A percentile compares a stretch with the other conserved stretches of the same genome.
These are phyloP conservation scores for Scomberomorus guttatus DNA, from an alignment of 2,797 vertebrate species.

Conservation along the genomic window DNA sequence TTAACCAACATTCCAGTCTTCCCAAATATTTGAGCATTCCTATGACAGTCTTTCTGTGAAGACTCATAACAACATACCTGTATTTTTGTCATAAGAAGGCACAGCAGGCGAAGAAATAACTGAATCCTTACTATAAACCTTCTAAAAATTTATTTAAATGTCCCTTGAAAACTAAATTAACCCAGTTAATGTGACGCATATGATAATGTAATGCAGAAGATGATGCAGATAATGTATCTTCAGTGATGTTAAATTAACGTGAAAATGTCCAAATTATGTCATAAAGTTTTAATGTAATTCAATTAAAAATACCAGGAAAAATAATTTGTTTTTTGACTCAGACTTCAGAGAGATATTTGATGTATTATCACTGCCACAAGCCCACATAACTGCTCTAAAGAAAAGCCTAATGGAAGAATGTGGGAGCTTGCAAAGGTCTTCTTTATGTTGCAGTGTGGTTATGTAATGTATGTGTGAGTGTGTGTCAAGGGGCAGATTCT, in stretches of 20 bases:
- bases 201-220: neutral
- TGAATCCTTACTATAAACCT: neutral
- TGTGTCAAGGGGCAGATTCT: constrained; percentile 35
- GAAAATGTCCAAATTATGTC: neutral
- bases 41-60: too few species aligned
- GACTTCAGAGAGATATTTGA: neutral
- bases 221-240: neutral
- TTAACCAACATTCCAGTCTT: too few species aligned
- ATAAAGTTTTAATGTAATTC: neutral
- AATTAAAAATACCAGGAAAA: neutral
- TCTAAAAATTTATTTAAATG: neutral
- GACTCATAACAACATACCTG: neutral
- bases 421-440: constrained; percentile 44
- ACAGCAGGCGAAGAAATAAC: neutral
- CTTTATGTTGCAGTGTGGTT: constrained; percentile 38
- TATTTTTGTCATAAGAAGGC: neutral
- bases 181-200: too few species aligned
- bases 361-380: constrained; percentile 17
- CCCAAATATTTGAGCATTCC: too few species aligned
- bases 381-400: constrained; percentile 31
- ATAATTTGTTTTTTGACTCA: neutral
- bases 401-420: constrained; percentile 44
- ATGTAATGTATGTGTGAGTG: constrained; percentile 36
- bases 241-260: neutral
- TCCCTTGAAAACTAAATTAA: neutral